These are phyloP conservation scores for Thysanoteuthis rhombus DNA, from an alignment of 2,888 invertebrate genomes.

Conservation along the genomic window DNA sequence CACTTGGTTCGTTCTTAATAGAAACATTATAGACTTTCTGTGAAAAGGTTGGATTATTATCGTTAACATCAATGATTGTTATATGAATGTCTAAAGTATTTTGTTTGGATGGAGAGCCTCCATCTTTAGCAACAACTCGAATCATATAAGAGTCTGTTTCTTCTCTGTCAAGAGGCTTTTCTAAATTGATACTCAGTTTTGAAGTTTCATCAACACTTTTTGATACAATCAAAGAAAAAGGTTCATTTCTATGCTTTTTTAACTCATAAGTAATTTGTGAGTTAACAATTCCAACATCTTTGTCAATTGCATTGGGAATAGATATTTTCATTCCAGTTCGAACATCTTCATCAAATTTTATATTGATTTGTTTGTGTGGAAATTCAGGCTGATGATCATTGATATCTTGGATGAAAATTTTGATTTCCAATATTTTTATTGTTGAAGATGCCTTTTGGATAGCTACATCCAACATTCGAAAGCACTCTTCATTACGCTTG, in stretches of 20 bases:
- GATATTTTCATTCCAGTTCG: neutral
- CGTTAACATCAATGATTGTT: neutral
- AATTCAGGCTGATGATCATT: neutral
- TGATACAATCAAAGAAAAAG: neutral
- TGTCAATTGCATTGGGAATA: neutral
- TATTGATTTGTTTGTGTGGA: neutral
- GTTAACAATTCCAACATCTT: neutral
- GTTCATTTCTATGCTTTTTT: neutral
- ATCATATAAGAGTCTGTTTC: neutral
- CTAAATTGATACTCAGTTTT: neutral
- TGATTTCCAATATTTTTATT: neutral
- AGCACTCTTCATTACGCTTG: neutral
- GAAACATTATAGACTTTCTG: conserved; percentile 14
- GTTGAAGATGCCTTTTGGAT: neutral
- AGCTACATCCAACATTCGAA: neutral
- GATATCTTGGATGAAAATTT: neutral
- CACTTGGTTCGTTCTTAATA: neutral
- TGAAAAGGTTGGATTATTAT: conserved; percentile 31
- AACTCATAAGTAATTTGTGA: neutral
- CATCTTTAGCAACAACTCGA: neutral
- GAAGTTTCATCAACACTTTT: neutral
- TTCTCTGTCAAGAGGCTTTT: neutral
- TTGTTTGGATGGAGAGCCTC: neutral
- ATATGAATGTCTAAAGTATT: neutral
- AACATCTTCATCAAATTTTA: neutral